Evolutionary conservation across 2,888 invertebrate genomes (phyloP).

Genomic region (Loripinus fragilis): DNA sequence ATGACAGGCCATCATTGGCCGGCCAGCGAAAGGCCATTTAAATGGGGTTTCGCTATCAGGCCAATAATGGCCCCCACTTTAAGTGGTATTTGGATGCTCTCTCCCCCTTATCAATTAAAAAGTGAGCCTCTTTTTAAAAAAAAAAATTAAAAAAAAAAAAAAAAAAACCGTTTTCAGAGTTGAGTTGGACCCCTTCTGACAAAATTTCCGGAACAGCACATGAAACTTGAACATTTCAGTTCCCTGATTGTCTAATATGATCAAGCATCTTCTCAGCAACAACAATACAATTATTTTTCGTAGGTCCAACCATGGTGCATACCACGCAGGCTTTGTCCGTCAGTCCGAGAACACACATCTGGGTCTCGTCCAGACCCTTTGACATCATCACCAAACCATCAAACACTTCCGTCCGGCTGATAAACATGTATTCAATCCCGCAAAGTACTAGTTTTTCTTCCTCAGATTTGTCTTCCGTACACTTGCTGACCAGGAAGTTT

Average conservation of each 20-base stretch:
- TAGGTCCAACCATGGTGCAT: constrained; percentile 10
- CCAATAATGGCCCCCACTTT: too few species aligned
- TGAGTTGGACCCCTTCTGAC: too few species aligned
- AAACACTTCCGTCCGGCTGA: background rate
- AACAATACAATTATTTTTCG: constrained; percentile 13
- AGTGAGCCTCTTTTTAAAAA: too few species aligned
- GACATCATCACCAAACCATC: constrained; percentile 12
- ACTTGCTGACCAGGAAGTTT: background rate
- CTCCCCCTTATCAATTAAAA: too few species aligned
- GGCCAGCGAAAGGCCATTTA: too few species aligned
- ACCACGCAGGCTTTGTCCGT: background rate
- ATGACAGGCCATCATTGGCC: too few species aligned
- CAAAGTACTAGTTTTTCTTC: background rate
- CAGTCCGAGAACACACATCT: constrained; percentile 2
- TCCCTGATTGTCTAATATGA: background rate
- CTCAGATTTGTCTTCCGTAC: background rate
- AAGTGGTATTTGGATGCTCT: too few species aligned
- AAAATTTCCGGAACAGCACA: too few species aligned
- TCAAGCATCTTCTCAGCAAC: background rate
- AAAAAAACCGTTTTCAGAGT: too few species aligned
- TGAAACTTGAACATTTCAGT: too few species aligned
- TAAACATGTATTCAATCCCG: constrained; percentile 1
- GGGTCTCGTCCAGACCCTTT: constrained; percentile 2
- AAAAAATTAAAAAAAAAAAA: too few species aligned
- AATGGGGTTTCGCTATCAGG: too few species aligned